Evolutionary conservation across 1,140 invertebrate species (phyloP).

Genomic region (Macrosteles quadrilineatus): DNA sequence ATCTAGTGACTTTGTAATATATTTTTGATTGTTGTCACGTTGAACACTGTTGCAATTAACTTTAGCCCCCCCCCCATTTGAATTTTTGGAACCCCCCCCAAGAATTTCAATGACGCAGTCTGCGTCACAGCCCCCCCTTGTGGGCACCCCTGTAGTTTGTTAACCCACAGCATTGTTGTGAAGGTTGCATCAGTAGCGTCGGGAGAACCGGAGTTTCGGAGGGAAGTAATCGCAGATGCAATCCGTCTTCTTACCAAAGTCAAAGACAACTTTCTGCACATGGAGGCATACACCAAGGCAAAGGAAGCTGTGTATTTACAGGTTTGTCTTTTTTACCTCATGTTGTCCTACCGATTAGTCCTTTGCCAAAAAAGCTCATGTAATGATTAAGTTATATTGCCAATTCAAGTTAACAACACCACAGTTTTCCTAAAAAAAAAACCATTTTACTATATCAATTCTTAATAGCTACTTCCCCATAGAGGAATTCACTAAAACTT

Average conservation of each 20-base stretch:
- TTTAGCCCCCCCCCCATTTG: too few relatives aligned
- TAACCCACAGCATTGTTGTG: too few relatives aligned
- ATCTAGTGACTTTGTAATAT: too few relatives aligned
- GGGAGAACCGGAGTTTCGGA: conserved; percentile 51
- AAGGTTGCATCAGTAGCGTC: conserved; percentile 54
- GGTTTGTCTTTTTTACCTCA: conserved; percentile 56
- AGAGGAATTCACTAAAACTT: too few relatives aligned
- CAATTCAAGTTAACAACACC: background rate
- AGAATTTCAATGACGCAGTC: too few relatives aligned
- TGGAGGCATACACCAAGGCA: conserved; percentile 70
- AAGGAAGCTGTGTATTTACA: conserved; percentile 71
- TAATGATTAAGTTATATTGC: conserved; percentile 19
- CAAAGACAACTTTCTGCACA: conserved; percentile 66
- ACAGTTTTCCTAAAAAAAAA: background rate
- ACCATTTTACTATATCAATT: too few relatives aligned
- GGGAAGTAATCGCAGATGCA: conserved; percentile 61
- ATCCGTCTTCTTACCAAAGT: conserved; percentile 65
- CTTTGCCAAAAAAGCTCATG: background rate
- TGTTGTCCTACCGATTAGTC: background rate
- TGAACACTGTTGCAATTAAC: too few relatives aligned
- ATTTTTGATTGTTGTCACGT: too few relatives aligned
- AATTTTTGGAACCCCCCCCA: too few relatives aligned
- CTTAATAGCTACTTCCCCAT: too few relatives aligned
- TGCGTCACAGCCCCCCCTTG: too few relatives aligned
- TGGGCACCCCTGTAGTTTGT: too few relatives aligned